phyloP scores from a whole-genome alignment of 2,797 vertebrate species.

The Alcedo quadribrachys region DNA sequence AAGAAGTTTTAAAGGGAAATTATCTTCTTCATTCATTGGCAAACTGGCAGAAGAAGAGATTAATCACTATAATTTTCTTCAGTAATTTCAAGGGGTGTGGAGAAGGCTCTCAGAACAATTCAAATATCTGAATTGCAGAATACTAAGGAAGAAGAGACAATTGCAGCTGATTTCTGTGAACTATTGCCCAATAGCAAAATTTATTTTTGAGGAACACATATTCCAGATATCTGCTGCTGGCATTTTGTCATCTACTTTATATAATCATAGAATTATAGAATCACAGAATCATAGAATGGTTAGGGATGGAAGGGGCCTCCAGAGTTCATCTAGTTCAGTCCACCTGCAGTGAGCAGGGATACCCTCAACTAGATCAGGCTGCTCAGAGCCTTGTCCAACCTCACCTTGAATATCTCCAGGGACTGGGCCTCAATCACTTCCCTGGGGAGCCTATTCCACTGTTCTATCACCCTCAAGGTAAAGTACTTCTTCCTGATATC shows the following conservation, averaged over 20 bases:
- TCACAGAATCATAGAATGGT: too few relatives aligned
- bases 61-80: slow-evolving; percentile 42
- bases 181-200: slow-evolving; percentile 38
- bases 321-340: too few relatives aligned
- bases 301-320: too few relatives aligned
- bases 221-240: slow-evolving; percentile 65
- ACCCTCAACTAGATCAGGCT: too few relatives aligned
- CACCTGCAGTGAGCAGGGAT: too few relatives aligned
- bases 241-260: slow-evolving; percentile 41
- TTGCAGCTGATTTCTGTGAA: slow-evolving; percentile 34
- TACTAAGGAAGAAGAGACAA: slow-evolving; percentile 15
- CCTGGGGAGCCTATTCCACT: too few relatives aligned
- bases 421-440: too few relatives aligned
- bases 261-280: too few relatives aligned
- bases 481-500: too few relatives aligned
- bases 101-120: slow-evolving; percentile 22
- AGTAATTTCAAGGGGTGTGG: slow-evolving; percentile 14
- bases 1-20: not conserved
- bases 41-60: slow-evolving; percentile 16
- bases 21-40: slow-evolving; percentile 1
- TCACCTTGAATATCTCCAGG: too few relatives aligned
- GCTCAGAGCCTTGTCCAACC: too few relatives aligned
- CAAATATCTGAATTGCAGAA: slow-evolving; percentile 35
- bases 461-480: too few relatives aligned
- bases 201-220: slow-evolving; percentile 26